phyloP scores from a whole-genome alignment of 2,888 invertebrate species.

The Nemapogon koenigi region DNA sequence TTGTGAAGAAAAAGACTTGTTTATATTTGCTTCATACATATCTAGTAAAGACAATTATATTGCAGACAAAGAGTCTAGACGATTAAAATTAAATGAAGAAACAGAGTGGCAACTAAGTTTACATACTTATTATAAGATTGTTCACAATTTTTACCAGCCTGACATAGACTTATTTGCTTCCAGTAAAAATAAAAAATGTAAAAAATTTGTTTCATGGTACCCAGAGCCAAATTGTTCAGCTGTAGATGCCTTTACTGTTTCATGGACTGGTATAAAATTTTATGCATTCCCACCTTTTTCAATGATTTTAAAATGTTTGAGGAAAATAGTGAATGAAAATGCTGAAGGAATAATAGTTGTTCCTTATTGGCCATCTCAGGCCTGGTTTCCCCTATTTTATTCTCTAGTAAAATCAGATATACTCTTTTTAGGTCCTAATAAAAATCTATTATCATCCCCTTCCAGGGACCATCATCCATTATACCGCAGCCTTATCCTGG shows the following conservation, averaged over 20 bases:
- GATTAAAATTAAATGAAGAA: not conserved
- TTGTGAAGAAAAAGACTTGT: conserved; percentile 6
- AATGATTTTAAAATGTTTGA: conserved; percentile 10
- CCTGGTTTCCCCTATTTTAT: conserved; percentile 18
- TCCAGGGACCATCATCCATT: conserved; percentile 17
- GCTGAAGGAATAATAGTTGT: conserved; percentile 18
- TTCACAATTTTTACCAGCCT: not conserved
- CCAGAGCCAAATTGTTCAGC: not conserved
- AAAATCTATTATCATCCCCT: conserved; percentile 16
- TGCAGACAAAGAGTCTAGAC: not conserved
- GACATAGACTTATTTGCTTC: not conserved
- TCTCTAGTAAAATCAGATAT: conserved; percentile 14
- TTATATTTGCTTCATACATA: conserved; percentile 1
- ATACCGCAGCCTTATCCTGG: conserved; percentile 15
- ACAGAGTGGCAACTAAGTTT: not conserved
- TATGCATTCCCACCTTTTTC: no score
- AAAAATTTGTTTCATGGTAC: not conserved
- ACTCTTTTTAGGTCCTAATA: conserved; percentile 16
- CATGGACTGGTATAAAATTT: not conserved
- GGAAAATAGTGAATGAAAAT: conserved; percentile 14
- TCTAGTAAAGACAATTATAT: not conserved
- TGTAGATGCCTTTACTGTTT: not conserved
- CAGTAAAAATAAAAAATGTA: not conserved
- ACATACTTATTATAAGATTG: not conserved
- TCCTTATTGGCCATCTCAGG: conserved; percentile 18